Percentiles rank a stretch among this genome's conserved stretches.
phyloP scores from a whole-genome alignment of 1,140 invertebrate genomes.

The Trichonephila clavata region DNA sequence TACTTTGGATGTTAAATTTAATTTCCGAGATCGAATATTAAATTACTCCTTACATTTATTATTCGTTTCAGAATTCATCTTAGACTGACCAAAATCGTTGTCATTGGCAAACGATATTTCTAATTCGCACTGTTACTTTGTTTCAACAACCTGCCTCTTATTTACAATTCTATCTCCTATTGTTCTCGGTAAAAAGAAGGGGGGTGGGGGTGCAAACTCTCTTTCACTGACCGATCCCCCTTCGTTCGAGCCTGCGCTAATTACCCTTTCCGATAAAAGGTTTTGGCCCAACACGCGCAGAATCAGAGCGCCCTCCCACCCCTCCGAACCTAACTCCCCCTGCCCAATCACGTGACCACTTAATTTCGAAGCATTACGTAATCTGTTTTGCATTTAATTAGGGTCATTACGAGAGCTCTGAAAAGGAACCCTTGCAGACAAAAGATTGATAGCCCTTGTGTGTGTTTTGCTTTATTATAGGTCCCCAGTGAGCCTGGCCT shows the following conservation, averaged over 20 bases:
- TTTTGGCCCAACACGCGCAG: constrained; percentile 18
- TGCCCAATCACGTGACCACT: constrained; percentile 59
- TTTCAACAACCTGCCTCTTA: not conserved
- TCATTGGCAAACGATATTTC: not conserved
- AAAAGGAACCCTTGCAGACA: constrained; percentile 43
- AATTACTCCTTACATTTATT: too few species aligned
- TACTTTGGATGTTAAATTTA: too few species aligned
- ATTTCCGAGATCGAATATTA: too few species aligned
- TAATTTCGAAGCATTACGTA: constrained; percentile 64
- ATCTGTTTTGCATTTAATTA: constrained; percentile 73
- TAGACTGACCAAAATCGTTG: too few species aligned
- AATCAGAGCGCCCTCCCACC: not conserved
- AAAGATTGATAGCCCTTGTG: constrained; percentile 54
- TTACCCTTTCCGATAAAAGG: constrained; percentile 24
- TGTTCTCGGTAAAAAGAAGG: not conserved
- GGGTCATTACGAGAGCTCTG: constrained; percentile 65
- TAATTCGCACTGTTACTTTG: not conserved
- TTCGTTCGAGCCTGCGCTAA: constrained; percentile 1
- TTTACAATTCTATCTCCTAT: not conserved
- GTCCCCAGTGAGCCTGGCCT: constrained; percentile 13
- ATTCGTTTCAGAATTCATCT: too few species aligned
- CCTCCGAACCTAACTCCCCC: not conserved
- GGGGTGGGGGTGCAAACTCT: not conserved
- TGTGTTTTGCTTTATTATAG: constrained; percentile 62
- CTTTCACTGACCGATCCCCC: constrained; percentile 1